phyloP scores from a whole-genome alignment of 1,140 invertebrate species.

The Cydia pomonella region DNA sequence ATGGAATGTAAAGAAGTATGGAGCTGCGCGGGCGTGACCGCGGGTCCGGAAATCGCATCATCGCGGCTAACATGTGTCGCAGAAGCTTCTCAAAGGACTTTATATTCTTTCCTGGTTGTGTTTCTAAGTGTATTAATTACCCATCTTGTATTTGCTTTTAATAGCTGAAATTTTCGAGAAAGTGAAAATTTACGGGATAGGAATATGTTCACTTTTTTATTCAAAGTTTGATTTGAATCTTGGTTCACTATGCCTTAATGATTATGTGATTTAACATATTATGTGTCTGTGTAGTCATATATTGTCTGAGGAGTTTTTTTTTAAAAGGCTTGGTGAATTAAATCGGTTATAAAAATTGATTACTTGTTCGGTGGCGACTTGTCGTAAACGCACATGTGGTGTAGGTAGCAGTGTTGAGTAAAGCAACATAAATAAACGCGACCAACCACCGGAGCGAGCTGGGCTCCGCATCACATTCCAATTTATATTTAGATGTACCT shows the following conservation, averaged over 20 bases:
- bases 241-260: background rate
- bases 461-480: conserved; percentile 44
- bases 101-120: conserved; percentile 17
- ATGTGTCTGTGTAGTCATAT: background rate
- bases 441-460: conserved; percentile 45
- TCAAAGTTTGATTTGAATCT: background rate
- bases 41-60: conserved; percentile 50
- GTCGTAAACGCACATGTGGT: conserved; percentile 77
- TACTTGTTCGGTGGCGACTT: conserved; percentile 65
- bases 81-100: conserved; percentile 39
- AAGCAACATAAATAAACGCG: conserved; percentile 77
- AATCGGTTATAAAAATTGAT: conserved; percentile 9
- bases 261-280: background rate
- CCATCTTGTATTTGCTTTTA: background rate
- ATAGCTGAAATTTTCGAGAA: background rate
- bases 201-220: background rate
- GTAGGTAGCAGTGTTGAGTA: conserved; percentile 73
- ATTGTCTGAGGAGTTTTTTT: background rate
- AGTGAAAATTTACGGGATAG: conserved; percentile 17
- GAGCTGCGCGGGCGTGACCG: conserved; percentile 83
- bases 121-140: conserved; percentile 23
- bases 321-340: background rate
- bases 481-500: conserved; percentile 56
- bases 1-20: conserved; percentile 99
- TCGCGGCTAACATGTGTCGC: conserved; percentile 47